These are phyloP conservation scores for Heliconius eleuchia DNA, from an alignment of 1,140 invertebrate species.

Conservation along the genomic window DNA sequence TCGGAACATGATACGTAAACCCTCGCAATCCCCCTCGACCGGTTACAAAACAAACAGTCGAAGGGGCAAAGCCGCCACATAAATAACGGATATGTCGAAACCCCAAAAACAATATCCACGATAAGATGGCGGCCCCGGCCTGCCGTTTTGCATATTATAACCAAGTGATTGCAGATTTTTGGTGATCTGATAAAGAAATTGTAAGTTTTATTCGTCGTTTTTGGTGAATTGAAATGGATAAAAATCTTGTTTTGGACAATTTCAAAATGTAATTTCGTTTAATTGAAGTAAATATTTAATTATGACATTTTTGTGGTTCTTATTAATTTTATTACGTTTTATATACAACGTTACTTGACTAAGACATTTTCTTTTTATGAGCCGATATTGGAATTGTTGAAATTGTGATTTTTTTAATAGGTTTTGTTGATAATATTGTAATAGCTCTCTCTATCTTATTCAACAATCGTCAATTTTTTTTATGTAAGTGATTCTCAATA, in stretches of 20 bases:
- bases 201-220: not conserved
- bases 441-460: too few relatives aligned
- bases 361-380: not conserved
- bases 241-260: not conserved
- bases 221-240: not conserved
- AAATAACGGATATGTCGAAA: slow-evolving; percentile 73
- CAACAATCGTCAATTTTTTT: too few relatives aligned
- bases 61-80: slow-evolving; percentile 51
- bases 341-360: not conserved
- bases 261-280: not conserved
- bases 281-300: not conserved
- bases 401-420: not conserved
- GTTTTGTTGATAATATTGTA: too few relatives aligned
- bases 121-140: slow-evolving; percentile 56
- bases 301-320: not conserved
- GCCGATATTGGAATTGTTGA: not conserved
- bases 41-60: slow-evolving; percentile 51
- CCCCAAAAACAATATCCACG: slow-evolving; percentile 66
- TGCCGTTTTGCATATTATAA: slow-evolving; percentile 46
- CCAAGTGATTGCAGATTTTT: slow-evolving; percentile 31
- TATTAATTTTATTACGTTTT: not conserved
- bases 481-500: too few relatives aligned
- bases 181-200: slow-evolving; percentile 19
- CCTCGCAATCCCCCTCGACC: slow-evolving; percentile 50
- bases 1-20: slow-evolving; percentile 25